phyloP scores from a whole-genome alignment of 1,140 invertebrate genomes.

The Philotrypesis tridentata region DNA sequence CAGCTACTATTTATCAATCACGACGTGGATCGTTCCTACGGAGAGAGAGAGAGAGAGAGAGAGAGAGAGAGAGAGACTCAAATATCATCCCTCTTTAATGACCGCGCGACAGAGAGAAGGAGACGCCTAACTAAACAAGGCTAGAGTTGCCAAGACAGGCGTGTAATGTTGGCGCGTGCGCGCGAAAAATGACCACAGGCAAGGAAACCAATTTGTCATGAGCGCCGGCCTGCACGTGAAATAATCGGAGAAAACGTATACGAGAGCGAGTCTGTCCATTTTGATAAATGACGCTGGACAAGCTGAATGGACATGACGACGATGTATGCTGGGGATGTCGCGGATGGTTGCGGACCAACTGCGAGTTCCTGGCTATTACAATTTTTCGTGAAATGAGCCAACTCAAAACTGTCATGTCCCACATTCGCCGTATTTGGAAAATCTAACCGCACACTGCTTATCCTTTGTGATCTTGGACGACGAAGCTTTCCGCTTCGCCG shows the following conservation, averaged over 20 bases:
- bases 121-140: not conserved
- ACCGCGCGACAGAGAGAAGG: not conserved
- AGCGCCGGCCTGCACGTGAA: not conserved
- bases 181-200: conserved; percentile 10
- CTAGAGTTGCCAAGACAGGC: not conserved
- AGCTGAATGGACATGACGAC: not conserved
- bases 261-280: not conserved
- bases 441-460: no score
- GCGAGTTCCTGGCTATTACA: no score
- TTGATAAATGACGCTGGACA: conserved; percentile 28
- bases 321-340: not conserved
- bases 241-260: not conserved
- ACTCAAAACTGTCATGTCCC: no score
- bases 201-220: conserved; percentile 23
- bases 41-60: no score
- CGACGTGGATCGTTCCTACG: not conserved
- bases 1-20: conserved; percentile 15
- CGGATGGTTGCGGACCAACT: not conserved
- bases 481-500: no score
- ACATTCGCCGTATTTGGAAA: no score
- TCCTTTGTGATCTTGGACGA: no score
- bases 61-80: no score
- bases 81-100: conserved; percentile 14
- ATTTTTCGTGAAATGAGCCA: no score
- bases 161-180: not conserved